Evolutionary conservation across 92 coral and sea anemone species (phyloP), one percentile per base, ranked within the genome.

Genomic region (Palythoa grandiflora): DNA sequence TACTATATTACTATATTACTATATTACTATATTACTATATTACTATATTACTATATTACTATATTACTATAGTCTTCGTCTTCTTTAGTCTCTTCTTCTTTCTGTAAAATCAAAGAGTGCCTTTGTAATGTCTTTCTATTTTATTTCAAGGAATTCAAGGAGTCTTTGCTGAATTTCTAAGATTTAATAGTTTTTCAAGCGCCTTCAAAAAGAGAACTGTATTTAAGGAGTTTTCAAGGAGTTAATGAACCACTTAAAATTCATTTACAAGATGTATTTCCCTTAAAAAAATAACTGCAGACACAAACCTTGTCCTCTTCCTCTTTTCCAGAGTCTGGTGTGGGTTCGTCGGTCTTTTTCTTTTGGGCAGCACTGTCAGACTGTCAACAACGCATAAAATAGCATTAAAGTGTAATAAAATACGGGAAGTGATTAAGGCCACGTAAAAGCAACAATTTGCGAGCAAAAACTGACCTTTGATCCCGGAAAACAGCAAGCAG

Each of bases 401-500:
- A 15, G 70, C 9, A n/a, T 63, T 5, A 63, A 1, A 63, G 20
- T 6, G 5, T 19, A 63, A n/a, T 17, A 63, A 63, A 63, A n/a
- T 35, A 63, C 10, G 8, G 9, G 20, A 10, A 63, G 70, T 2
- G 9, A 20, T 63, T 16, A 63, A 7, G 14, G 12, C 6, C 50
- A 44, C 50, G 4, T 4, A 4, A 44, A 35, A 3, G 3, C 47
- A 1, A 1, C 28, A 47, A 14, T 15, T 10, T 53, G 66, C 50
- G 15, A 76, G 71, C 3, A 9, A 71, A 68, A 38, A 84, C 92
- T 50, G 70, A 96, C 99, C 99, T 96, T 96, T 71, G 97, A 90
- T 71, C 99, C 94, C 47, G 99, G 99, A 93, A 90, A 95, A 86
- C 99, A 97, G 89, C 96, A 97, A 28, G 98, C 99, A 38, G 99